Evolutionary conservation across 1,140 invertebrate genomes (phyloP), one percentile per base, ranked within the genome.

Genomic region (Solen grandis): DNA sequence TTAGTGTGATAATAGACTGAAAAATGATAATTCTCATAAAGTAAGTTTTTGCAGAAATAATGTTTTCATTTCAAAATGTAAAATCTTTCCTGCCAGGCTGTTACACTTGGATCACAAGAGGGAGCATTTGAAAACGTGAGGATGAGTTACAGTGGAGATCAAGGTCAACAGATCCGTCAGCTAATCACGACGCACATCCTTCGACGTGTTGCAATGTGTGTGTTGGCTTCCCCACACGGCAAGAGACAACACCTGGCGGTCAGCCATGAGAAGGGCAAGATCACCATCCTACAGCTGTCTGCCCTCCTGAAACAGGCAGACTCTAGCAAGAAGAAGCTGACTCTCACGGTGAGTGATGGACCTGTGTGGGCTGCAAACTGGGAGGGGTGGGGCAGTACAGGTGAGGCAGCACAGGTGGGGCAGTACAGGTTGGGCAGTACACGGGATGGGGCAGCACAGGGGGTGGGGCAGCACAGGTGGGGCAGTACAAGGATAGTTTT

Each of bases 91-190:
- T n/a, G n/a, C n/a, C 82, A 92, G 90, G 90, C 90, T 19, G 91
- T 95, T 10, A 96, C 95, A 4, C 89, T 96, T 87, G 96, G 97
- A n/a, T 99, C 97, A 0, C 98, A 99, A 93, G 98, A 99, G 93
- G 97, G 97, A 2, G 97, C 98, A 0, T 99, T 99, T 93, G 98
- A 99, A 92, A 99, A 99, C 93, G 98, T 99, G 0, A 94, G 97
- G 68, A 98, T 99, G 96, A 98, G 96, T 87, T 99, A 97, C 91
- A 96, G 97, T 2, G 98, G 98, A 0, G 98, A 99, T 91, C 97
- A 99, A 90, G 98, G 97, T 0, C 97, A 99, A 90, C 97, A 96
- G 0, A 99, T 99, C 77, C 94, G 98, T 19, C 97, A 99, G 90
- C 93, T 99, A 62, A 94, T 99, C 73, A 96, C 96, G 0, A 95